Percentiles rank a stretch among this genome's conserved stretches.
These are phyloP conservation scores for Tachina grossa DNA, from an alignment of 2,888 invertebrate species.

Conservation along the genomic window DNA sequence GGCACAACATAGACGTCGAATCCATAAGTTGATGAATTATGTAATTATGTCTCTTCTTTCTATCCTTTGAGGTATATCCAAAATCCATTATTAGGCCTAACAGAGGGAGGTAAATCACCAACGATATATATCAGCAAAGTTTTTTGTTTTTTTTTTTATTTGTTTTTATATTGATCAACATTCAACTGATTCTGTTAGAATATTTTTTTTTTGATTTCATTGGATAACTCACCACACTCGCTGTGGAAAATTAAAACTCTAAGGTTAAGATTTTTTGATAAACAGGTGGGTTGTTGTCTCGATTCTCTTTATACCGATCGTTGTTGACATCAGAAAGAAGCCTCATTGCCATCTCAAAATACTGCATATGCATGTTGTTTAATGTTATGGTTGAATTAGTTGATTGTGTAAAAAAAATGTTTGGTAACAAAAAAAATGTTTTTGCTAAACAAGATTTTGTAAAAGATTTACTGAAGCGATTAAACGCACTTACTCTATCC, in stretches of 20 bases:
- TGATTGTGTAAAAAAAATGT: conserved; percentile 63
- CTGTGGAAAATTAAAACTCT: conserved; percentile 70
- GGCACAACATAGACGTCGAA: conserved; percentile 44
- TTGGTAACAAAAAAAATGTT: conserved; percentile 70
- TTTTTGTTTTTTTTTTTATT: conserved; percentile 52
- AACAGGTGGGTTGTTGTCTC: conserved; percentile 45
- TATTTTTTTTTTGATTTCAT: conserved; percentile 70
- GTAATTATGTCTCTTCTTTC: conserved; percentile 28
- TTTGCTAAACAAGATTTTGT: conserved; percentile 69
- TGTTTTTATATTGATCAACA: conserved; percentile 66
- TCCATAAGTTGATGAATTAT: conserved; percentile 51
- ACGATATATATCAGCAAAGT: conserved; percentile 69
- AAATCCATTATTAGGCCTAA: conserved; percentile 60
- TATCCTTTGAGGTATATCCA: conserved; percentile 52
- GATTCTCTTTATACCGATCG: conserved; percentile 25
- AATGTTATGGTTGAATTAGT: conserved; percentile 42
- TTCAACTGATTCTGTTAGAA: conserved; percentile 71
- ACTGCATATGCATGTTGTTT: conserved; percentile 38
- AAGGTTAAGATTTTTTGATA: conserved; percentile 48
- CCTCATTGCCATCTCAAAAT: conserved; percentile 39
- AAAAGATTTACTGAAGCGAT: conserved; percentile 67
- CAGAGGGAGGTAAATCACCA: conserved; percentile 70
- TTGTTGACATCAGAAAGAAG: conserved; percentile 33
- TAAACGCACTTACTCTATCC: conserved; percentile 69
- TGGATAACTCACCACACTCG: conserved; percentile 71